Conservation (phyloP, 2,797 vertebrate species). For the Psittacula echo region DNA sequence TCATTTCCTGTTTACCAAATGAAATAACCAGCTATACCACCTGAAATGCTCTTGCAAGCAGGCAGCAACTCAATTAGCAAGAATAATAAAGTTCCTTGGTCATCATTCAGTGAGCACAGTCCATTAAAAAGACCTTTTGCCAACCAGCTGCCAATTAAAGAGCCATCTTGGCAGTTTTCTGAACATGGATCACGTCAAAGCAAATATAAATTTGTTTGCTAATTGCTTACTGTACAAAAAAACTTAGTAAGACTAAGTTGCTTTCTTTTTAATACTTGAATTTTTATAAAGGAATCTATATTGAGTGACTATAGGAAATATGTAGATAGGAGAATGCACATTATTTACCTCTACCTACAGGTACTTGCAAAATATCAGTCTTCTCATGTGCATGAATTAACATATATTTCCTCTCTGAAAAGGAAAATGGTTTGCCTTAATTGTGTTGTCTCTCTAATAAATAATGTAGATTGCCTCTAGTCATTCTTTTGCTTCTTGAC, state of each 20-base stretch:
- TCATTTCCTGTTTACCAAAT: conserved; percentile 39
- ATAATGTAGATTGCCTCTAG: background rate
- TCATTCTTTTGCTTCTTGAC: background rate
- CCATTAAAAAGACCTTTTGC: conserved; percentile 31
- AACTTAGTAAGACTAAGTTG: background rate
- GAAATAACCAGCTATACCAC: conserved; percentile 20
- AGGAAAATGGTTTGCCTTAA: background rate
- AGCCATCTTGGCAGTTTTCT: background rate
- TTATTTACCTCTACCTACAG: background rate
- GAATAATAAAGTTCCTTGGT: conserved; percentile 52
- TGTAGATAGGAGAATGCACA: background rate
- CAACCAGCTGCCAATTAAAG: conserved; percentile 4
- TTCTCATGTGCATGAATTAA: background rate
- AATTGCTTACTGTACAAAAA: background rate
- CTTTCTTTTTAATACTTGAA: background rate
- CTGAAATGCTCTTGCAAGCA: conserved; percentile 44
- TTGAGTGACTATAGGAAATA: background rate
- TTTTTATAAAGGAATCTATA: background rate
- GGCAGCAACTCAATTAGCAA: conserved; percentile 50
- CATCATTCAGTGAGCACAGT: conserved; percentile 52
- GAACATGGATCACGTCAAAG: conserved; percentile 4
- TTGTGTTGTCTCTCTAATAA: background rate
- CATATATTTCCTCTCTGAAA: background rate
- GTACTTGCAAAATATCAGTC: background rate
- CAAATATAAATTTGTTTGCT: conserved; percentile 22